phyloP scores from a whole-genome alignment of 2,797 vertebrate species.

The Synaphobranchus kaupii region DNA sequence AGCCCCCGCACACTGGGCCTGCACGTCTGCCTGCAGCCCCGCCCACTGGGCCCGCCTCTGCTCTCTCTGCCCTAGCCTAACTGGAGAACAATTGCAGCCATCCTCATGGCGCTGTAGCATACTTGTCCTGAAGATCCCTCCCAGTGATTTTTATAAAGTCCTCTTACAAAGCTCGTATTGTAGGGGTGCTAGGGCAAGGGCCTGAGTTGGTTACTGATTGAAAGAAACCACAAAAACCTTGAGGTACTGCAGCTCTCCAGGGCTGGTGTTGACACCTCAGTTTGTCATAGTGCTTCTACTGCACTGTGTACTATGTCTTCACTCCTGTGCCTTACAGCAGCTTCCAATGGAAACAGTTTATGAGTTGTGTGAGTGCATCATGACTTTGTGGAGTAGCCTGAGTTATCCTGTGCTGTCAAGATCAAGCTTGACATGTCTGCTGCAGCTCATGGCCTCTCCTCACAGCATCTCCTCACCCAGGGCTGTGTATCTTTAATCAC shows the following conservation, averaged over 20 bases:
- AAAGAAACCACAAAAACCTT: background rate
- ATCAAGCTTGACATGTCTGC: background rate
- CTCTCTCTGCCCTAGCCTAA: background rate
- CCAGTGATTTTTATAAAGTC: background rate
- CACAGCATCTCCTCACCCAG: background rate
- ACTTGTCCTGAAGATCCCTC: background rate
- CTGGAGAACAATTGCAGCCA: slow-evolving; percentile 1
- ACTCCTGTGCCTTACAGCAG: background rate
- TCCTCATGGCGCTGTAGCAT: background rate
- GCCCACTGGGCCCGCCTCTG: background rate
- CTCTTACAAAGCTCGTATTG: background rate
- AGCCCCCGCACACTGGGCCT: background rate
- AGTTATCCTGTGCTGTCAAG: background rate
- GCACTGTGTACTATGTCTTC: background rate
- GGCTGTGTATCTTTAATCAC: background rate
- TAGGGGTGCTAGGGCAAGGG: background rate
- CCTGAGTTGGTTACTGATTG: background rate
- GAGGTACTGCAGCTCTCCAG: background rate
- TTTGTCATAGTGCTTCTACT: background rate
- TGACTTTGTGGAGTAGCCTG: background rate
- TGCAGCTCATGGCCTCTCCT: background rate
- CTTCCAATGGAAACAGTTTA: background rate
- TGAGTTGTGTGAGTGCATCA: background rate
- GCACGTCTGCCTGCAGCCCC: background rate
- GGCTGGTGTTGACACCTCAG: background rate